Evolutionary conservation across 2,888 invertebrate genomes (phyloP).

Genomic region (Drosophila maculinotata): DNA sequence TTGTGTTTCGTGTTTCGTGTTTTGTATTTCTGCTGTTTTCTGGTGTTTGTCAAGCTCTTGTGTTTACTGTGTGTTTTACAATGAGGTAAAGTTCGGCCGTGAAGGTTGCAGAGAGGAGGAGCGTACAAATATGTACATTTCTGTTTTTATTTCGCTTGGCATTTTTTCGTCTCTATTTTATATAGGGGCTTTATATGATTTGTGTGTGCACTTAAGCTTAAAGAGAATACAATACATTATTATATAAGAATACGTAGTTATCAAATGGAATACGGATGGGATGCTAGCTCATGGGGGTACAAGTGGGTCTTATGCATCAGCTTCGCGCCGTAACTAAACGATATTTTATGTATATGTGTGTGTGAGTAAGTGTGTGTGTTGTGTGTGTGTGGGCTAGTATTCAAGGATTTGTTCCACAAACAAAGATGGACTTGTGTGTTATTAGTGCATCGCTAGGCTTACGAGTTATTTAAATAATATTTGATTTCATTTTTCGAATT

Average conservation of each 20-base stretch:
- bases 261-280: constrained; percentile 23
- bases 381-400: constrained; percentile 14
- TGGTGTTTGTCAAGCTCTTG: constrained; percentile 57
- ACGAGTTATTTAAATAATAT: constrained; percentile 22
- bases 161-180: constrained; percentile 10
- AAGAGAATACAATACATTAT: constrained; percentile 43
- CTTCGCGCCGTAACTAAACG: constrained; percentile 12
- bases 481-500: constrained; percentile 9
- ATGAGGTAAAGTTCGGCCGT: constrained; percentile 81
- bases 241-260: constrained; percentile 29
- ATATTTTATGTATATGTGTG: constrained; percentile 15
- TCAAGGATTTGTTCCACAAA: not conserved
- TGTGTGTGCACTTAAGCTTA: constrained; percentile 61
- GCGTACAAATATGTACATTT: constrained; percentile 64
- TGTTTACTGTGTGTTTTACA: constrained; percentile 69
- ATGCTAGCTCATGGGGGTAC: constrained; percentile 21
- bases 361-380: constrained; percentile 1
- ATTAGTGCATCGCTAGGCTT: constrained; percentile 60
- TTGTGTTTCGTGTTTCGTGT: constrained; percentile 26
- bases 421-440: constrained; percentile 8
- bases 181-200: constrained; percentile 21
- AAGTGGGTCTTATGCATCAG: constrained; percentile 6
- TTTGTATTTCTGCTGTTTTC: constrained; percentile 33
- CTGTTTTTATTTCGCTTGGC: constrained; percentile 21
- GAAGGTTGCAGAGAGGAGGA: constrained; percentile 64